phyloP scores from a whole-genome alignment of 2,888 invertebrate species.

The Geophilus truncorum region DNA sequence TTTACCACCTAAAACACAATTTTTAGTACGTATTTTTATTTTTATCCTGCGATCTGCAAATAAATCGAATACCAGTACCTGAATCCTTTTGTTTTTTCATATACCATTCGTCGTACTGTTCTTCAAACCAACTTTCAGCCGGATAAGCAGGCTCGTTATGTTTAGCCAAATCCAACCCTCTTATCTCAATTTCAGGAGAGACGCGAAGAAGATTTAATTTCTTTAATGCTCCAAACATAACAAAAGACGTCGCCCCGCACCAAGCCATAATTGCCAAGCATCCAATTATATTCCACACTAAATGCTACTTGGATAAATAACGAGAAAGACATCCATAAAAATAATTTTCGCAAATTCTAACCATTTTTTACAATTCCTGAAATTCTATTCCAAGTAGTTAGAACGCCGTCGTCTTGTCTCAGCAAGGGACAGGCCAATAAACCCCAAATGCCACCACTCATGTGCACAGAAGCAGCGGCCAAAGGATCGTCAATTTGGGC shows the following conservation, averaged over 20 bases:
- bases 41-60: no score
- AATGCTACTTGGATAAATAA: no score
- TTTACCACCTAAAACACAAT: no score
- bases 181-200: conserved; percentile 45
- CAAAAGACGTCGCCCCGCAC: conserved; percentile 46
- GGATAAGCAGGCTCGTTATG: conserved; percentile 53
- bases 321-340: no score
- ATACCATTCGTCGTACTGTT: conserved; percentile 39
- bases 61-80: no score
- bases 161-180: conserved; percentile 50
- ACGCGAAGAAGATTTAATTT: conserved; percentile 45
- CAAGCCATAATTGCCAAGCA: conserved; percentile 49
- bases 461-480: conserved; percentile 53
- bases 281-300: conserved; percentile 51
- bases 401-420: conserved; percentile 40
- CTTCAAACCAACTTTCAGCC: conserved; percentile 44
- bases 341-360: no score
- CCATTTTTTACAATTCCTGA: background rate
- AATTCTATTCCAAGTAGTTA: background rate
- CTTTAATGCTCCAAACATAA: conserved; percentile 50
- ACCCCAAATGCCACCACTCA: conserved; percentile 54
- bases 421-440: conserved; percentile 50
- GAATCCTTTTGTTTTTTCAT: no score
- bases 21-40: no score
- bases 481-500: conserved; percentile 52